Evolutionary conservation across 2,797 vertebrate genomes (phyloP), one percentile per base, ranked within the genome.

Genomic region (Rhodeus uyekii): DNA sequence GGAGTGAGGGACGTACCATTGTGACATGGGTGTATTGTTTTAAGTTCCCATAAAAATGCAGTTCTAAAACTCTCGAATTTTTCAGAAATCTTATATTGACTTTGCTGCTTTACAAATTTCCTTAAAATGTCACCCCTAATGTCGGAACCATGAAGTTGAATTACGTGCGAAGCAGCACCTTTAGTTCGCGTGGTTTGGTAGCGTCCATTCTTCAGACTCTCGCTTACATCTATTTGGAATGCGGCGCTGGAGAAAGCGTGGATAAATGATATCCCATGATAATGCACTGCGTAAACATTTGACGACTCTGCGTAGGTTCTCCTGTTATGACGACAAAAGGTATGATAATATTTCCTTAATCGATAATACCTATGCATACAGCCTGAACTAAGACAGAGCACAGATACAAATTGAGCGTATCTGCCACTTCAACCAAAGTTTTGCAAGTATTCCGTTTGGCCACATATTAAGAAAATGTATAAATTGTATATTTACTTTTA

Each of bases 201-300:
- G 50, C 55, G 48, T 71, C 86, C 74, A 27, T 32, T 79, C 64
- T 81, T 65, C 42, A 71, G 73, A 32, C 61, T 72, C 39, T 77
- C 76, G 58, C 78, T 85, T 83, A 83, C 78, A 79, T 83, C 78
- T 48, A 75, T 74, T 69, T 77, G 82, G 86, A 84, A 84, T 84
- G 82, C 76, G 64, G 18, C 32, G 64, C 38, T 44, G 9, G 46
- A n/a, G 82, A 82, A 84, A 86, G 81, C 86, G 84, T 86, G 86
- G 82, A 86, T 67, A 75, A 82, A 74, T 82, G 22, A 76, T 48
- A 81, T 61, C 75, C 42, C 13, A 42, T 65, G 61, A 78, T 36
- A 67, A 71, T 69, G 65, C 18, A n/a, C 10, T 58, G 27, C 32
- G 32, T 48, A 10, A 72, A 76, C 55, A 50, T 19, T 48, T 36